Base-by-base conservation (phyloP, 2,113 vertebrate genomes). In the Psilopogon haemacephalus region DNA sequence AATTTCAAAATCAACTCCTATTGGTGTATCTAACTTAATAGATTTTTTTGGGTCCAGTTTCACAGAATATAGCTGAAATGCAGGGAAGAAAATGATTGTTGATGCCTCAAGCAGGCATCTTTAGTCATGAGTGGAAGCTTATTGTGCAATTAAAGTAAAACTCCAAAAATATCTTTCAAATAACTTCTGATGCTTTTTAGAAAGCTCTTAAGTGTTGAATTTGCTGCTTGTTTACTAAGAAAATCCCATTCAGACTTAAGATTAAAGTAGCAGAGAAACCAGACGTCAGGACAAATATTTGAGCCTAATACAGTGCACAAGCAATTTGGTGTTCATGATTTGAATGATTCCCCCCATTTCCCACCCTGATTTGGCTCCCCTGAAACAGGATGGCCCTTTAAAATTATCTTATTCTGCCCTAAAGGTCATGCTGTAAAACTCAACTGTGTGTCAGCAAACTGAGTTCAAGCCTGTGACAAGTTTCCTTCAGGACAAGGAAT, bases 191-290 rank as follows among this genome's bases (percentile, higher is more conserved):
- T 93, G 91, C 84, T 95, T 96, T 97, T 95, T 84, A 86, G 95
- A 95, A 97, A 94, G 95, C 94, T 62, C 79, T 75, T 42, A 92
- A 92, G 78, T 96, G 97, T 96, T 97, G 93, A 96, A 96, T 97
- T 97, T 96, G 95, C 94, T 94, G 90, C 92, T 97, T 97, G 95
- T 97, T 98, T 97, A 97, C 97, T 58, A 96, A 94, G 86, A 97
- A 96, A 90, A 97, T 94, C 92, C 54, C 89, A 37, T 82, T 92
- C 92, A 96, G 87, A 96, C 91, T 96, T 95, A 95, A 97, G 95
- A 97, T 96, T 95, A 97, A 97, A 97, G 96, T 50, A 50, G 82
- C 74, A 90, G 91, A 84, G 76, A 97, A 95, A 95, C 73, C 96
- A 98, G 96, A 97, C 96, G 95, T 97, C 94, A 90, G 77, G 69